Evolutionary conservation across 2,113 vertebrate species (phyloP), one percentile per base, ranked within the genome.

Genomic region (Arenaria interpres): DNA sequence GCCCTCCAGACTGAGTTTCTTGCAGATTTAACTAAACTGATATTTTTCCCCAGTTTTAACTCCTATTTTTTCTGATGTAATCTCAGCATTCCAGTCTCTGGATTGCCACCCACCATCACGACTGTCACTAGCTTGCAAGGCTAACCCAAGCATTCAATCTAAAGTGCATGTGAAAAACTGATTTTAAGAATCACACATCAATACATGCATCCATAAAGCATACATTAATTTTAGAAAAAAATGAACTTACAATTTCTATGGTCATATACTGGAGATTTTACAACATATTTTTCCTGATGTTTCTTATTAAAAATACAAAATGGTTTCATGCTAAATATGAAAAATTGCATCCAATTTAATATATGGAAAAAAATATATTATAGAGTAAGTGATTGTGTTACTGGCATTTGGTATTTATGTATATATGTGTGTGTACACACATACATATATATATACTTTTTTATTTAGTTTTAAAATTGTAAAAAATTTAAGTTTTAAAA

Each of bases 11-110:
- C 46, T 59, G 88, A 94, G 79, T 94, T 95, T 80, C 59, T 97
- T 96, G n/a, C 72, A 92, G 71, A 95, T 96, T 95, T 95, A 95
- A 75, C 72, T 94, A 94, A 95, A 73, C 14, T 66, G 48, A 75
- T 74, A 41, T 80, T 77, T 66, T 87, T 51, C 41, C n/a, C 19
- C 35, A 57, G 89, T 89, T 30, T 81, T 39, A 95, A 86, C 30
- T 53, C 41, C 20, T 51, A 7, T 35, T 94, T 93, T 56, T 24
- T 32, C 32, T 89, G 2, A 6, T 85, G 23, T 43, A 74, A 56
- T 92, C 28, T 76, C 82, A 92, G 25, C 81, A 54, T 83, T 95
- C n/a, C 81, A 37, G 39, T 64, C 39, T 22, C 39, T 53, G 67
- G 50, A 28, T 18, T 83, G 15, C 15, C n/a, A 51, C 75, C 81